Percentiles rank a stretch among this genome's conserved stretches.
These are phyloP conservation scores for Camponotus pennsylvanicus DNA, from an alignment of 1,140 invertebrate genomes.

Conservation along the genomic window DNA sequence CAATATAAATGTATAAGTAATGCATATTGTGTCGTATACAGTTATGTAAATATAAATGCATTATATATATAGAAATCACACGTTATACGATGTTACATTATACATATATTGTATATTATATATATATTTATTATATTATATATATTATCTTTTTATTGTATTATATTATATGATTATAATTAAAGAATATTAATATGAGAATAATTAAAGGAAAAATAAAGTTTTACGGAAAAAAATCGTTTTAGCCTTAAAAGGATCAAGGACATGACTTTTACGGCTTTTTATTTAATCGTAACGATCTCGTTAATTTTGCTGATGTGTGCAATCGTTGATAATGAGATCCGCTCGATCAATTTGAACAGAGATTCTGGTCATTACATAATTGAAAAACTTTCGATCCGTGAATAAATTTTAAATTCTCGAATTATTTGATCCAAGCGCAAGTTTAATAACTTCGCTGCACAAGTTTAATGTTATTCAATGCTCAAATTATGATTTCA, in stretches of 20 bases:
- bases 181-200: constrained; percentile 17
- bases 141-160: neutral
- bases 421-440: neutral
- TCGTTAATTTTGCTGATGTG: neutral
- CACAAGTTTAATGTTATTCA: neutral
- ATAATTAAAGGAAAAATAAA: constrained; percentile 8
- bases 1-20: constrained; percentile 21
- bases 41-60: constrained; percentile 22
- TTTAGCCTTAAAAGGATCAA: constrained; percentile 2
- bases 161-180: constrained; percentile 29
- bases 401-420: neutral
- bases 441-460: constrained; percentile 1
- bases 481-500: neutral
- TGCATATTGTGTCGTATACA: constrained; percentile 21
- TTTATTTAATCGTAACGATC: neutral
- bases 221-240: neutral
- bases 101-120: constrained; percentile 1
- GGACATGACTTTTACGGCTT: constrained; percentile 20
- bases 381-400: neutral
- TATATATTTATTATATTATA: constrained; percentile 25
- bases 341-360: constrained; percentile 13
- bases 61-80: neutral
- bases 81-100: neutral
- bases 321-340: neutral
- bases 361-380: neutral